Evolutionary conservation across 1,140 invertebrate species (phyloP), one percentile per base, ranked within the genome.

Genomic region (Coptotermes formosanus): DNA sequence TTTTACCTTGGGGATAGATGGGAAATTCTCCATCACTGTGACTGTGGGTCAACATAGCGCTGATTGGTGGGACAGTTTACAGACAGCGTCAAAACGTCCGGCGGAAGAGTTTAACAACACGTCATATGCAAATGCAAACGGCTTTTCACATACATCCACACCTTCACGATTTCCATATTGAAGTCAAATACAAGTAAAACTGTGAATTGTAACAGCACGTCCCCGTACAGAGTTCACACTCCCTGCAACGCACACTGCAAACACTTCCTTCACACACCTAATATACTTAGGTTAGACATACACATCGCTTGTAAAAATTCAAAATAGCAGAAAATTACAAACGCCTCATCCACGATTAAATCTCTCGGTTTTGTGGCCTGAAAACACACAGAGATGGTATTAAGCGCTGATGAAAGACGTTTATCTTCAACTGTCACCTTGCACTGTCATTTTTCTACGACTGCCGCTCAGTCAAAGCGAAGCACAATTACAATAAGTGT

Each of bases 1-100:
- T 3, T 88, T 88, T 90, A 92, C 91, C 91, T 90, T 91, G 90
- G 69, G 91, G 92, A 90, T 96, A 96, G 90, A 95, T 94, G 88
- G 95, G 95, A 91, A 96, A 96, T 91, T 96, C 95, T 89, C 95
- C 95, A 89, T 96, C 95, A 89, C 95, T 95, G 91, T 95, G 94
- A 90, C 95, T 96, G 91, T 96, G 95, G 84, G 95, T 96, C 89
- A 96, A 92, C 95, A 96, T 95, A 88, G 88, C 88, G 83, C 19
- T 64, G n/a, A 84, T 30, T 32, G 25, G 48, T 16, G 7, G 82
- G 2, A 86, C 81, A 87, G 87, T 85, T 87, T 88, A 86, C 82
- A 87, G 38, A 43, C 84, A 55, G 1, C 45, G 86, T 75, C 52
- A 87, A 87, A 88, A 16, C 86, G 82, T 19, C 84, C 81, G 59